These are phyloP conservation scores for Agrochola lota DNA, from an alignment of 2,888 invertebrate species.

Conservation along the genomic window DNA sequence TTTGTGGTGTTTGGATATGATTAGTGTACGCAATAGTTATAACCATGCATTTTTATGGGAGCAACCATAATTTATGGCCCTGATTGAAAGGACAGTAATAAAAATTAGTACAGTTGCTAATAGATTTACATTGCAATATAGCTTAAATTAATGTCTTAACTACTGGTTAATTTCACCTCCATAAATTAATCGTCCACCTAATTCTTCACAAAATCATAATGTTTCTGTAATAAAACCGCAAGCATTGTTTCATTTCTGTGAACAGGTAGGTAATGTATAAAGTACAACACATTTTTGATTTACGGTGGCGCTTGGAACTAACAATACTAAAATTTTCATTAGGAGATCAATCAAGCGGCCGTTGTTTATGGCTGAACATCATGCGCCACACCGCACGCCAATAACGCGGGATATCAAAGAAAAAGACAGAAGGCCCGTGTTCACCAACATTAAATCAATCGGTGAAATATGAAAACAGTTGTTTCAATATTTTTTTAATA, in stretches of 20 bases:
- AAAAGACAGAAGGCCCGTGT: not conserved
- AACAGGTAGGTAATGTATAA: slow-evolving; percentile 8
- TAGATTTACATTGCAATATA: not conserved
- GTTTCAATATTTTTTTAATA: not conserved
- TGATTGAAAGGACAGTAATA: not conserved
- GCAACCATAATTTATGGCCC: not conserved
- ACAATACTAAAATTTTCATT: slow-evolving; percentile 28
- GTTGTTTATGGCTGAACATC: slow-evolving; percentile 33
- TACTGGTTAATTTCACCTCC: not conserved
- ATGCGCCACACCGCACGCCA: slow-evolving; percentile 20
- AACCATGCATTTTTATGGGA: not conserved
- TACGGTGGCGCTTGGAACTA: not conserved
- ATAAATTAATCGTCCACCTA: not conserved
- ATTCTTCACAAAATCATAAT: not conserved
- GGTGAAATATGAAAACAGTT: not conserved
- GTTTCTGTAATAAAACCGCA: not conserved
- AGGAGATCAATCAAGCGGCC: slow-evolving; percentile 27
- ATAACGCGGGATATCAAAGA: not conserved
- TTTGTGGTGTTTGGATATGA: not conserved
- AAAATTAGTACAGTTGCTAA: not conserved
- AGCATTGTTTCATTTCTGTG: not conserved
- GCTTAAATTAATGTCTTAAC: not conserved
- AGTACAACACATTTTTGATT: slow-evolving; percentile 6
- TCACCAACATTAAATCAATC: not conserved
- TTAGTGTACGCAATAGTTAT: not conserved